A percentile compares a stretch with the other conserved stretches of the same genome.
Conservation (phyloP, 2,888 invertebrate species). For the Archips xylosteana region DNA sequence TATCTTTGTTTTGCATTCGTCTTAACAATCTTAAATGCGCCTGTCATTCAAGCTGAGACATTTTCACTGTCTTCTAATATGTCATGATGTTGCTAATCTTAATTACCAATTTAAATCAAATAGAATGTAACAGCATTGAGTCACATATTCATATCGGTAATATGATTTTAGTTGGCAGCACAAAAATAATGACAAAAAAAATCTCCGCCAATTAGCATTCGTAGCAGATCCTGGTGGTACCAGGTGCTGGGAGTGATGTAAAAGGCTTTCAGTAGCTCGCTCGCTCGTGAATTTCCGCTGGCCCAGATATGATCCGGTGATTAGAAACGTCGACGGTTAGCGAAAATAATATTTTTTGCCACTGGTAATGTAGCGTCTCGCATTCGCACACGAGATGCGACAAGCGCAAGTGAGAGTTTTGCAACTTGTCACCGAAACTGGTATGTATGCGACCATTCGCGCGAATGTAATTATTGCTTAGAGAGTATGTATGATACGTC, state of each 20-base stretch:
- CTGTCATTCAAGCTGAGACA: constrained; percentile 68
- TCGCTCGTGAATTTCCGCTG: constrained; percentile 81
- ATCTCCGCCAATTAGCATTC: constrained; percentile 64
- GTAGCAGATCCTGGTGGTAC: constrained; percentile 78
- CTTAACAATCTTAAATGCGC: constrained; percentile 68
- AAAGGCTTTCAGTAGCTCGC: constrained; percentile 80
- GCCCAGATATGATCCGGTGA: constrained; percentile 78
- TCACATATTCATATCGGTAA: constrained; percentile 67
- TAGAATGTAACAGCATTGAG: constrained; percentile 65
- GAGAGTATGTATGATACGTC: constrained; percentile 71
- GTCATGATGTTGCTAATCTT: constrained; percentile 73
- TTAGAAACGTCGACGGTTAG: constrained; percentile 79
- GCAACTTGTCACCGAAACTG: constrained; percentile 82
- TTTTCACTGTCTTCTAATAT: constrained; percentile 71
- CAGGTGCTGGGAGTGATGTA: constrained; percentile 78
- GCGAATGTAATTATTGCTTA: constrained; percentile 74
- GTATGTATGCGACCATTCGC: constrained; percentile 69
- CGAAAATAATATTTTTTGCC: constrained; percentile 81
- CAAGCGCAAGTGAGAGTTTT: constrained; percentile 83
- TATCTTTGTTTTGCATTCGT: constrained; percentile 59
- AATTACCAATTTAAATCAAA: constrained; percentile 71
- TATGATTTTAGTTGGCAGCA: constrained; percentile 62
- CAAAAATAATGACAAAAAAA: constrained; percentile 64
- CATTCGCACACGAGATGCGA: constrained; percentile 74
- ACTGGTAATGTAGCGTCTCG: constrained; percentile 73